Evolutionary conservation across 2,888 invertebrate genomes (phyloP).

Genomic region (Malachius bipustulatus): DNA sequence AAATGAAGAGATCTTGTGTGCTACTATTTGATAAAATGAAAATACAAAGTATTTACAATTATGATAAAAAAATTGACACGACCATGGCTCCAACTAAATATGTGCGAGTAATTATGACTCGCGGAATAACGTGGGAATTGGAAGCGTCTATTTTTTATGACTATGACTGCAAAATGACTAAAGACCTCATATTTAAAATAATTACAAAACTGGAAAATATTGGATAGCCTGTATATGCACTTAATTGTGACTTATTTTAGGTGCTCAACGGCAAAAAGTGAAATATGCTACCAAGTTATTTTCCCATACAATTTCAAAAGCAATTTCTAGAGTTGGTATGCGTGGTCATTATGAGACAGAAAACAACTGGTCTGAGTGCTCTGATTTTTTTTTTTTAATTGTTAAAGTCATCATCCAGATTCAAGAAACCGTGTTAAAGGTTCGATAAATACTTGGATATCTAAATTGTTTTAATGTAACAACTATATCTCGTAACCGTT

Average conservation of each 20-base stretch:
- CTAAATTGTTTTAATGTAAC: no score
- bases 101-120: constrained; percentile 16
- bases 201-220: constrained; percentile 17
- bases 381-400: no score
- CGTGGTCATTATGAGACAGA: constrained; percentile 13
- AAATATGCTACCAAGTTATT: constrained; percentile 21
- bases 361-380: constrained; percentile 18
- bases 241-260: constrained; percentile 20
- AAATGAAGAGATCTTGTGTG: constrained; percentile 12
- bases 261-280: constrained; percentile 19
- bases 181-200: constrained; percentile 16
- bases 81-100: constrained; percentile 12
- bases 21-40: constrained; percentile 18
- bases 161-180: constrained; percentile 18
- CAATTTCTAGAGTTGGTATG: constrained; percentile 16
- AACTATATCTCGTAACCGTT: no score
- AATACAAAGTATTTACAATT: constrained; percentile 14
- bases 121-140: constrained; percentile 18
- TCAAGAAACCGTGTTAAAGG: constrained; percentile 15
- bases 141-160: constrained; percentile 19
- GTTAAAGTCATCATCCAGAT: constrained; percentile 14
- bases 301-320: constrained; percentile 21
- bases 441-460: constrained; percentile 7
- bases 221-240: constrained; percentile 20
- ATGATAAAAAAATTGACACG: constrained; percentile 15